Evolutionary conservation across 2,113 vertebrate genomes (phyloP).

Genomic region (Chunga burmeisteri): DNA sequence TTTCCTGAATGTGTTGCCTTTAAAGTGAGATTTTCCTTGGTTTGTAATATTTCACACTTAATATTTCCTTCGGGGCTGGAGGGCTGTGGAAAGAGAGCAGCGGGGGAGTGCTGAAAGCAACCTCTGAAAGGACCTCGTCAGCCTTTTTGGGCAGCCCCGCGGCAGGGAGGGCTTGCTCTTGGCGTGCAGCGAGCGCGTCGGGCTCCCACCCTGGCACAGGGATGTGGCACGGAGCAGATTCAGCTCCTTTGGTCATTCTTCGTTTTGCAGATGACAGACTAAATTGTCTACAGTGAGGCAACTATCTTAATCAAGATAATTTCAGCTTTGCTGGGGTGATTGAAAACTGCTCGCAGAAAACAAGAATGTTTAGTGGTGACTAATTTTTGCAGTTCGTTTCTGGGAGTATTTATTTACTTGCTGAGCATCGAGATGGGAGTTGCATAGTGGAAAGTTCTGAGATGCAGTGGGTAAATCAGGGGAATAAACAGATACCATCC

Average conservation of each 20-base stretch:
- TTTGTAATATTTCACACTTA: not conserved
- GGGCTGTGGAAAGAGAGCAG: not conserved
- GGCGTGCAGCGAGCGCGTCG: not conserved
- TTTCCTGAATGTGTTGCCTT: not conserved
- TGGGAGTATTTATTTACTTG: not conserved
- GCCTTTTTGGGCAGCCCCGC: not conserved
- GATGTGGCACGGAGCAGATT: not conserved
- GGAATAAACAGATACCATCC: not conserved
- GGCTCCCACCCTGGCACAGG: not conserved
- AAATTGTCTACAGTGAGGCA: constrained; percentile 28
- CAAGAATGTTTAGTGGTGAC: not conserved
- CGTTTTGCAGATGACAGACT: not conserved
- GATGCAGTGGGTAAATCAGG: not conserved
- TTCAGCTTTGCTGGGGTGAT: constrained; percentile 32
- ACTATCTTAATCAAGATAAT: constrained; percentile 45
- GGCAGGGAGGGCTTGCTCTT: not conserved
- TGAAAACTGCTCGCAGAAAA: not conserved
- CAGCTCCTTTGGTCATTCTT: not conserved
- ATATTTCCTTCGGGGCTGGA: not conserved
- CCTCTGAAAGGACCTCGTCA: not conserved
- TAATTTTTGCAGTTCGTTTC: not conserved
- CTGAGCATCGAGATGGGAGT: not conserved
- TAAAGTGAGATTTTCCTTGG: not conserved
- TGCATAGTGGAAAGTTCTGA: not conserved
- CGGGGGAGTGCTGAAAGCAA: not conserved